These are phyloP conservation scores for Cynopterus brachyotis DNA, from an alignment of 2,113 vertebrate genomes.

Conservation along the genomic window DNA sequence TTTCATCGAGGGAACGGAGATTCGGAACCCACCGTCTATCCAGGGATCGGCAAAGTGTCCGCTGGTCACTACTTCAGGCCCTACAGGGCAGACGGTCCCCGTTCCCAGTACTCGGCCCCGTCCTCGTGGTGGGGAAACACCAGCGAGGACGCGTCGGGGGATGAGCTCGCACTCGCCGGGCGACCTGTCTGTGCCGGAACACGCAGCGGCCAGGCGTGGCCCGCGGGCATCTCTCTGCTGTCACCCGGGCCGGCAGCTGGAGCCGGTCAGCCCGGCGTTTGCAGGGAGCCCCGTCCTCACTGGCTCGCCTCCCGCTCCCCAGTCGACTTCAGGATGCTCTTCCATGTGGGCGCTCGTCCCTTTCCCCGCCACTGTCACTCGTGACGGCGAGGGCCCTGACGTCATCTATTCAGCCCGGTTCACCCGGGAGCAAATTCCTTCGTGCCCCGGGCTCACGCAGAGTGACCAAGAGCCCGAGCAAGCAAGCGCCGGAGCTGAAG, in stretches of 20 bases:
- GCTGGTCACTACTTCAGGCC: not conserved
- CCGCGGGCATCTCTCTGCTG: not conserved
- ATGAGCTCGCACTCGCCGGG: not conserved
- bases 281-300: too few species aligned
- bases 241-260: not conserved
- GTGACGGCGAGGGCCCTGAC: rapidly evolving
- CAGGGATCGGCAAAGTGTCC: not conserved
- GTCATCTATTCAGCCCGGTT: rapidly evolving
- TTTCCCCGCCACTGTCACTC: too few species aligned
- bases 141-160: rapidly evolving
- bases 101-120: not conserved
- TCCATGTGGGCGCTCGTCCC: rapidly evolving
- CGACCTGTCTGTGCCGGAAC: not conserved
- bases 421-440: not conserved
- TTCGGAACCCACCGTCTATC: not conserved
- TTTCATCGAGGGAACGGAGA: not conserved
- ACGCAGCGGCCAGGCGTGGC: not conserved
- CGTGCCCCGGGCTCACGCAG: rapidly evolving
- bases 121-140: rapidly evolving
- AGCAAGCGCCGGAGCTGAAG: too few species aligned
- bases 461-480: too few species aligned
- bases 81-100: not conserved
- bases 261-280: not conserved
- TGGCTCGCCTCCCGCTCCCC: not conserved
- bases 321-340: rapidly evolving